Conservation (phyloP, 2,113 vertebrate species). For the Narcine bancroftii region DNA sequence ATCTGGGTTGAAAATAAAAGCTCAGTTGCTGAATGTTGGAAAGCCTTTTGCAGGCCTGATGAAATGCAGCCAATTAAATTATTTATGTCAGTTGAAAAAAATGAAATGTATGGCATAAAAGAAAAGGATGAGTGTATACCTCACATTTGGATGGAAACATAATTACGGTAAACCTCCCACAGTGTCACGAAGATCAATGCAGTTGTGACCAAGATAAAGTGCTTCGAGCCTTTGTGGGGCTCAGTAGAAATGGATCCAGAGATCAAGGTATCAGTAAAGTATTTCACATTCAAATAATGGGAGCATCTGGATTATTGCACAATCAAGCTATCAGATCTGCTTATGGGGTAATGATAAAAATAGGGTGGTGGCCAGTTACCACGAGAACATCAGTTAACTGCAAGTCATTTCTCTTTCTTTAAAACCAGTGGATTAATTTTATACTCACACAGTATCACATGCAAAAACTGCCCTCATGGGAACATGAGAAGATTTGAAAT, state of each 20-base stretch:
- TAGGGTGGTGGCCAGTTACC: neutral
- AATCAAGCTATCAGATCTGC: neutral
- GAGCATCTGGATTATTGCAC: neutral
- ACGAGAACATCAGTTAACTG: neutral
- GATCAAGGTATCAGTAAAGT: neutral
- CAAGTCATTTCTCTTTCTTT: neutral
- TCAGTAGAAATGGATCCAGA: neutral
- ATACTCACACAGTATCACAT: neutral
- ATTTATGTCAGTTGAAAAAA: neutral
- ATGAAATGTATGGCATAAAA: neutral
- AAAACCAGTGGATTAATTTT: neutral
- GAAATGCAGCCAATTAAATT: neutral
- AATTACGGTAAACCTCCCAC: neutral
- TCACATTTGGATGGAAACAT: neutral
- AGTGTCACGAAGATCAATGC: neutral
- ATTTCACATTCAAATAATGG: neutral
- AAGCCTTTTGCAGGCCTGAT: neutral
- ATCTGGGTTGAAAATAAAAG: neutral
- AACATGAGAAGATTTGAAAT: neutral
- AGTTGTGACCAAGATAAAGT: neutral
- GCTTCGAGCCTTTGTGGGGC: neutral
- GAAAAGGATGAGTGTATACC: neutral
- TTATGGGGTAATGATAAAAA: neutral
- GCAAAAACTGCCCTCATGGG: neutral
- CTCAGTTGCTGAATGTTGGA: too few relatives aligned